Conservation (phyloP, 1,140 invertebrate species). For the Grapholita molesta region DNA sequence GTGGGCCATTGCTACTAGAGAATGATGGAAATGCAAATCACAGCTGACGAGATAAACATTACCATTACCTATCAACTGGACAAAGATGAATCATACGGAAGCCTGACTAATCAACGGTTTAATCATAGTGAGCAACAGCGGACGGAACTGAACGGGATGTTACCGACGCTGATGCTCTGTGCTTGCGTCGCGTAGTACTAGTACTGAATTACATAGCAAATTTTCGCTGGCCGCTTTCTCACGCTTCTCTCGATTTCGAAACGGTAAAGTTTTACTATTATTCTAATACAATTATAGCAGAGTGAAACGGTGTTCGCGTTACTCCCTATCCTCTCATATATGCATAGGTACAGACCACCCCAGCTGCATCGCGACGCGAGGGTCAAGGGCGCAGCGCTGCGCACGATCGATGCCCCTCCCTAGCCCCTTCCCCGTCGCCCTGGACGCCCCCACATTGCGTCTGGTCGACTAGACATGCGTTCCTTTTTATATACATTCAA, state of each 20-base stretch:
- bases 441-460: slow-evolving; percentile 15
- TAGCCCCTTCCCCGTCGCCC: slow-evolving; percentile 12
- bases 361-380: slow-evolving; percentile 26
- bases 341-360: slow-evolving; percentile 22
- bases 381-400: slow-evolving; percentile 48
- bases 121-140: not conserved
- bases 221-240: not conserved
- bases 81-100: slow-evolving; percentile 5
- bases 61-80: not conserved
- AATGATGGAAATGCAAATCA: not conserved
- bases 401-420: slow-evolving; percentile 34
- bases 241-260: not conserved
- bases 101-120: not conserved
- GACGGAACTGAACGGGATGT: not conserved
- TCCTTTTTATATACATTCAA: not conserved
- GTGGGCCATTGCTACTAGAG: not conserved
- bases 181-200: not conserved
- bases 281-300: not conserved
- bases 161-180: not conserved
- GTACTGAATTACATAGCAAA: not conserved
- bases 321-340: slow-evolving; percentile 9
- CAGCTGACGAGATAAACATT: slow-evolving; percentile 9
- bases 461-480: slow-evolving; percentile 33
- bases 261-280: not conserved
- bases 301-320: not conserved